A percentile compares a stretch with the other conserved stretches of the same genome.
Conservation (phyloP, 2,888 invertebrate species). For the Phyllotreta cruciferae region DNA sequence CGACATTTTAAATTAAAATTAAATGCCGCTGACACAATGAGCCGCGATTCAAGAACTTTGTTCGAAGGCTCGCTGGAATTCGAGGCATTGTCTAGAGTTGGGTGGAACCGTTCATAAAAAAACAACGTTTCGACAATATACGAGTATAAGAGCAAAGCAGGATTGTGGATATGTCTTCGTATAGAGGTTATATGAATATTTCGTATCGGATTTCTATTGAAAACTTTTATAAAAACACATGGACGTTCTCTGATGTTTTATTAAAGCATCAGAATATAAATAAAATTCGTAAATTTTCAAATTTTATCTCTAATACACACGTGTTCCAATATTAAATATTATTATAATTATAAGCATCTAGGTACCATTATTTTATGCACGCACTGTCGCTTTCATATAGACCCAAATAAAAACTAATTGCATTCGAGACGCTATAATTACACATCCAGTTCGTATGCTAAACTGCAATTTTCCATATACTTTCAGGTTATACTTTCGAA, state of each 20-base stretch:
- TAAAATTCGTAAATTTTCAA: not conserved
- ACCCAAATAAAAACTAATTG: constrained; percentile 20
- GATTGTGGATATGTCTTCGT: constrained; percentile 11
- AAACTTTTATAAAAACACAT: not conserved
- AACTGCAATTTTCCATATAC: constrained; percentile 12
- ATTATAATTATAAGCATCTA: constrained; percentile 6
- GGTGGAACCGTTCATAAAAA: constrained; percentile 19
- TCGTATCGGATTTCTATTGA: not conserved
- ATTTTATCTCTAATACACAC: too few relatives aligned
- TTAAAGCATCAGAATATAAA: not conserved
- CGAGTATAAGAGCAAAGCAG: constrained; percentile 1
- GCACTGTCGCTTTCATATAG: constrained; percentile 23
- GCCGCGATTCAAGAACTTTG: constrained; percentile 5
- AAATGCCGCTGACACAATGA: constrained; percentile 11
- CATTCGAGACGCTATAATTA: constrained; percentile 13
- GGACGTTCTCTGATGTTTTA: too few relatives aligned
- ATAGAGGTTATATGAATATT: constrained; percentile 15
- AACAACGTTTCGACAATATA: constrained; percentile 12
- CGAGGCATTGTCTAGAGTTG: constrained; percentile 8
- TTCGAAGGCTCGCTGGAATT: constrained; percentile 5
- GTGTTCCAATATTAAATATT: not conserved
- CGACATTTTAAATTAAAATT: constrained; percentile 12
- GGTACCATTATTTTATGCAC: constrained; percentile 12
- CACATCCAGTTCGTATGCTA: constrained; percentile 13
- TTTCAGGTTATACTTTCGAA: constrained; percentile 4